phyloP scores from a whole-genome alignment of 2,113 vertebrate species.

The Dolichallabes microphthalmus region DNA sequence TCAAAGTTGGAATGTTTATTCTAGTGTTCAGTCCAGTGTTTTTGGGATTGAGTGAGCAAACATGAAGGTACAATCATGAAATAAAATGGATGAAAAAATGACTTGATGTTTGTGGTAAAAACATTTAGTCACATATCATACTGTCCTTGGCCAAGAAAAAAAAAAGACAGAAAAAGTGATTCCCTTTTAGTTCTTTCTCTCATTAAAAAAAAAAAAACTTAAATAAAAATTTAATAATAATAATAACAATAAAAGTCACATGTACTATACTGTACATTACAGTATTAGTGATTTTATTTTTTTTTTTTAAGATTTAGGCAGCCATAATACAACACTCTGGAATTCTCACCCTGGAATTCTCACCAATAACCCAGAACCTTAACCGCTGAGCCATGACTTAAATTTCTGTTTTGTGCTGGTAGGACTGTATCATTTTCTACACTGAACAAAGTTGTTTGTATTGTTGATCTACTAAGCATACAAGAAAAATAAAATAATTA shows the following conservation, averaged over 20 bases:
- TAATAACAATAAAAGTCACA: not conserved
- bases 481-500: not conserved
- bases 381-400: too few relatives aligned
- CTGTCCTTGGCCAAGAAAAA: not conserved
- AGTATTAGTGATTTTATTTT: too few relatives aligned
- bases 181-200: not conserved
- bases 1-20: conserved; percentile 30
- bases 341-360: too few relatives aligned
- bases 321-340: too few relatives aligned
- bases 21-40: conserved; percentile 9
- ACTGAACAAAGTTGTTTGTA: not conserved
- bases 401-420: not conserved
- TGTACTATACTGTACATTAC: not conserved
- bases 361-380: too few relatives aligned
- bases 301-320: too few relatives aligned
- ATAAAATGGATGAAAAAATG: not conserved
- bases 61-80: not conserved
- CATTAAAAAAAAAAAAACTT: not conserved
- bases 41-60: conserved; percentile 17
- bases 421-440: not conserved
- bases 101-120: not conserved
- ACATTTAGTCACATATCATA: not conserved
- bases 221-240: too few relatives aligned
- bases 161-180: not conserved
- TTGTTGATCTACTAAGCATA: not conserved